Evolutionary conservation across 1,140 invertebrate species (phyloP).

Genomic region (Papilio dardanus): DNA sequence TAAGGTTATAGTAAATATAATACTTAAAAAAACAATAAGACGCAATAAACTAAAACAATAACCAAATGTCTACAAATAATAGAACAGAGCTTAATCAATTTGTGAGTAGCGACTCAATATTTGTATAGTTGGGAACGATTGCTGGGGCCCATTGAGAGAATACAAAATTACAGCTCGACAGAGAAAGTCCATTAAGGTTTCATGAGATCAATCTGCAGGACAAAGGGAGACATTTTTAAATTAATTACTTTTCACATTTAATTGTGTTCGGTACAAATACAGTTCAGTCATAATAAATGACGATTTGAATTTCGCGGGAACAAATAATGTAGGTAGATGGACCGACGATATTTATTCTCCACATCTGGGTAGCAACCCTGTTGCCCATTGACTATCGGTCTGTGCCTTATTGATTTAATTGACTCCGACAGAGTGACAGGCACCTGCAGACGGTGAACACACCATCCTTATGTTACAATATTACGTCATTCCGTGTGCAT

Average conservation of each 20-base stretch:
- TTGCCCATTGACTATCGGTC: too few relatives aligned
- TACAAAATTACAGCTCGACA: conserved; percentile 75
- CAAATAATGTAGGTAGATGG: too few relatives aligned
- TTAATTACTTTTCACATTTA: conserved; percentile 72
- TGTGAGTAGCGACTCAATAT: conserved; percentile 43
- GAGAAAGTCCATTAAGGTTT: conserved; percentile 80
- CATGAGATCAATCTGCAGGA: conserved; percentile 68
- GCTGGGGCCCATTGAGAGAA: conserved; percentile 60
- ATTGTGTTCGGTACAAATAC: too few relatives aligned
- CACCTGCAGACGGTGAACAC: too few relatives aligned
- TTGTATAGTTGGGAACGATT: conserved; percentile 61
- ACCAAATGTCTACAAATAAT: background rate
- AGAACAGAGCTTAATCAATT: conserved; percentile 5
- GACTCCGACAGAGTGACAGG: too few relatives aligned
- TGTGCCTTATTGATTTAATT: too few relatives aligned
- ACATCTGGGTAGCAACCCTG: too few relatives aligned
- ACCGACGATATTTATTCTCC: too few relatives aligned
- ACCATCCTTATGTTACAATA: too few relatives aligned
- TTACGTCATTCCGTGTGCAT: too few relatives aligned
- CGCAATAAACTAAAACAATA: conserved; percentile 9
- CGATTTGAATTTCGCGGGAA: too few relatives aligned
- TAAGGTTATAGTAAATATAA: background rate
- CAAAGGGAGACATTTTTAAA: conserved; percentile 69
- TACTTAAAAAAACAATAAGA: background rate
- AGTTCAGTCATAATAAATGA: too few relatives aligned